Evolutionary conservation across 2,888 invertebrate genomes (phyloP).

Genomic region (Branchellion lobata): DNA sequence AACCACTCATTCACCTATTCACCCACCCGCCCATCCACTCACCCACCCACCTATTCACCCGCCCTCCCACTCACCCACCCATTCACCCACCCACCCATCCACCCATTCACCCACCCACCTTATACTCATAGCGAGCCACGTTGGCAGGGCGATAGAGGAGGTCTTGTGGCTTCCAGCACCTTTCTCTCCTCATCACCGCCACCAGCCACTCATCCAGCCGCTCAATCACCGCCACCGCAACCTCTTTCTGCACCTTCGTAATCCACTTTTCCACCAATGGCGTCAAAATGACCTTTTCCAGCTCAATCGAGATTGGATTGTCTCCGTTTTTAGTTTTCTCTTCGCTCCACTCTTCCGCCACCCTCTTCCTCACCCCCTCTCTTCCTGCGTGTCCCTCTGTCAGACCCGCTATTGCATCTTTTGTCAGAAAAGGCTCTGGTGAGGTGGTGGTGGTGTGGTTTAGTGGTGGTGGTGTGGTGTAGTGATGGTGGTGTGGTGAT

Average conservation of each 20-base stretch:
- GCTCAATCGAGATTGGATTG: neutral
- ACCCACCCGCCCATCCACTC: too few species aligned
- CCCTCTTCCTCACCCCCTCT: too few species aligned
- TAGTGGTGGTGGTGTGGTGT: too few species aligned
- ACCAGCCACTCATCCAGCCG: constrained; percentile 60
- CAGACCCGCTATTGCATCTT: neutral
- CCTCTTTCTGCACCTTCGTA: constrained; percentile 53
- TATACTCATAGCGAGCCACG: constrained; percentile 46
- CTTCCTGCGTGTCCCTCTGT: neutral
- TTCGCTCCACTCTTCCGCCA: too few species aligned
- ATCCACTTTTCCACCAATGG: neutral
- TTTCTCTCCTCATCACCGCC: constrained; percentile 56
- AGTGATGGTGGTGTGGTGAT: too few species aligned
- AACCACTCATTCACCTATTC: neutral
- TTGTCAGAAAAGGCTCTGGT: too few species aligned
- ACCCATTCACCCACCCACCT: neutral
- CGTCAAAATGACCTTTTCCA: neutral
- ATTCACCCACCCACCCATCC: neutral
- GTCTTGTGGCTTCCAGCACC: constrained; percentile 60
- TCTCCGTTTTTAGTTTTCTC: neutral
- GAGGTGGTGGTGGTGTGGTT: too few species aligned
- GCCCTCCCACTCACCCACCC: neutral
- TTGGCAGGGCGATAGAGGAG: constrained; percentile 57
- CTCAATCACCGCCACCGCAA: constrained; percentile 59
- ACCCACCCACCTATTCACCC: too few species aligned